Evolutionary conservation across 92 coral and sea anemone genomes (phyloP).

Genomic region (Palythoa caribaeorum): DNA sequence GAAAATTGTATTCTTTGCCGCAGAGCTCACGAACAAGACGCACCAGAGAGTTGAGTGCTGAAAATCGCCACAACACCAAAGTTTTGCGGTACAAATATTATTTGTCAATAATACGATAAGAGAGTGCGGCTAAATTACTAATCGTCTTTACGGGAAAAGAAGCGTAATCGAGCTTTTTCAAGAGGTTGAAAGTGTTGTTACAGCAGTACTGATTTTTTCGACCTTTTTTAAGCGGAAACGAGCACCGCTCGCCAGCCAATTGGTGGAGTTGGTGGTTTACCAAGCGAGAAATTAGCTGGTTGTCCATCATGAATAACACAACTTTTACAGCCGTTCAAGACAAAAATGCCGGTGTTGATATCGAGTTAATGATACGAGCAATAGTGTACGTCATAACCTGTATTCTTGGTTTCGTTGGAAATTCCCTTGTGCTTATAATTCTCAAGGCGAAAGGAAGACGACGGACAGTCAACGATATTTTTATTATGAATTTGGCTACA

Average conservation of each 20-base stretch:
- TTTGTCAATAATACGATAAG: conserved; percentile 17
- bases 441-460: conserved; percentile 68
- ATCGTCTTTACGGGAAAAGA: not conserved
- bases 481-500: conserved; percentile 86
- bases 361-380: conserved; percentile 28
- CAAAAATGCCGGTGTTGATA: not conserved
- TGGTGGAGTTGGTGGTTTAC: not conserved
- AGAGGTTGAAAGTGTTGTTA: conserved; percentile 18
- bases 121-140: not conserved
- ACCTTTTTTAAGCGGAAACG: conserved; percentile 19
- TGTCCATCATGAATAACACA: conserved; percentile 36
- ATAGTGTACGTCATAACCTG: conserved; percentile 70
- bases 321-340: not conserved
- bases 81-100: not conserved
- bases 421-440: conserved; percentile 73
- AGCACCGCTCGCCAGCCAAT: not conserved
- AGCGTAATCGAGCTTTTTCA: conserved; percentile 21
- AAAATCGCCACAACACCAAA: not conserved
- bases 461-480: conserved; percentile 82
- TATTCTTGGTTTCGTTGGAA: conserved; percentile 79
- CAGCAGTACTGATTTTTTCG: not conserved
- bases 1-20: not conserved
- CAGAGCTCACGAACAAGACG: not conserved
- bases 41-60: not conserved
- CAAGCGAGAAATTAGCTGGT: not conserved